Base-by-base conservation (phyloP, 2,888 invertebrate genomes). In the Athrips mouffetella region DNA sequence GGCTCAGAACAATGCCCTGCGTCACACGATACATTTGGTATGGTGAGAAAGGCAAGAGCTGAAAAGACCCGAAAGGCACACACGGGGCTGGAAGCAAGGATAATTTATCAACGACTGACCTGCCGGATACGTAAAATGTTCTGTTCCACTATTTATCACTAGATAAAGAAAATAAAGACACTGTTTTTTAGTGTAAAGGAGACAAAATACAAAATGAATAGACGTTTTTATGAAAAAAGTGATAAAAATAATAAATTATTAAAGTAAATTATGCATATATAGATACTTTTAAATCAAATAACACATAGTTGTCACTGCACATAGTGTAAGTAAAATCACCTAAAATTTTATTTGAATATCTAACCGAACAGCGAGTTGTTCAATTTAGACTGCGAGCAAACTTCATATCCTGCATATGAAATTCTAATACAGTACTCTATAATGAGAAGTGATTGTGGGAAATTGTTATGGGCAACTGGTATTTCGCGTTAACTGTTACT, bases 101-200 rank as follows among this genome's bases (percentile, higher is more conserved):
- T 18, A 16, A 18, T 35, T 35, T 18, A 35, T 35, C 35, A 35
- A 35, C 18, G 11, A 18, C n/a, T 6, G 44, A 44, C 18, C 42
- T 27, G 27, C 27, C 44, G 44, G 44, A 44, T 30, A 11, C n/a
- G 29, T 11, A 18, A 29, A 30, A 44, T 30, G 44, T 16, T 13
- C 41, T 11, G 21, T 11, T 11, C 15, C n/a, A 41, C 41, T 41
- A 15, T 23, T 41, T 27, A 27, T 41, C 13, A n/a, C 2, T 31
- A 13, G 11, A 31, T 13, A 27, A n/a, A n/a, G 27, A 27, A 27
- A 27, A 27, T 27, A 27, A 27, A 10, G 27, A 27, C 27, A 8
- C 27, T 2, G 8, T 27, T 27, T 27, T n/a, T n/a, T 27, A 10
- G 2, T 27, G 10, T 8, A 8, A 2, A 27, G 27, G n/a, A 27